Evolutionary conservation across 2,888 invertebrate genomes (phyloP), one percentile per base, ranked within the genome.

Genomic region (Tineola bisselliella): DNA sequence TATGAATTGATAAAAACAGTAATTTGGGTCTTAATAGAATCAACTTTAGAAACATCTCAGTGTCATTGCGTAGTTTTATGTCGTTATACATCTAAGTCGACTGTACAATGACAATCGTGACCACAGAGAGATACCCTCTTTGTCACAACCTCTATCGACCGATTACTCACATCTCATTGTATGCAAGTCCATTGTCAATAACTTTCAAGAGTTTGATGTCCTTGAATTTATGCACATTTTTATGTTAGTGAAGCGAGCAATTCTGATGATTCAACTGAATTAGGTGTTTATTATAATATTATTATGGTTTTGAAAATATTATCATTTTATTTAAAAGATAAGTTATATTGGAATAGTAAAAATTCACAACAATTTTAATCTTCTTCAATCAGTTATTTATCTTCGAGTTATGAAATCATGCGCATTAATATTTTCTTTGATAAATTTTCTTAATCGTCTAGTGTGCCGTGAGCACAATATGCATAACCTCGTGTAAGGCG

Each of bases 31-130:
- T 17, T 13, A 18, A 54, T 54, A 54, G 54, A 18, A 25, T 38
- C n/a, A 48, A 48, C n/a, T 10, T 25, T 10, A 54, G 54, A 18
- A 54, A 54, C 54, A 54, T 18, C 25, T 25, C n/a, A 8, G 25
- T 19, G 25, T 8, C 17, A 54, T 54, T 13, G 48, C 54, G 54
- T 18, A 10, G 54, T 54, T 25, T 54, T 18, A 25, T 54, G 54
- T 54, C 54, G 54, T 54, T 54, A 58, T 58, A 56, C 30, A 30
- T 56, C 56, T 56, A 58, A 33, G 58, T 58, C 58, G 33, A 25
- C 6, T 10, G 15, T 33, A 58, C 58, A 58, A 58, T 58, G 33
- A 58, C 25, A 31, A 15, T 58, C 58, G 58, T 58, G 58, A 58
- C 58, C 31, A 33, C n/a, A 33, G 8, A 58, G 15, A 58, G 15